Percentiles rank a stretch among this genome's conserved stretches.
phyloP scores from a whole-genome alignment of 1,140 invertebrate species.

The Drosophila ambigua region DNA sequence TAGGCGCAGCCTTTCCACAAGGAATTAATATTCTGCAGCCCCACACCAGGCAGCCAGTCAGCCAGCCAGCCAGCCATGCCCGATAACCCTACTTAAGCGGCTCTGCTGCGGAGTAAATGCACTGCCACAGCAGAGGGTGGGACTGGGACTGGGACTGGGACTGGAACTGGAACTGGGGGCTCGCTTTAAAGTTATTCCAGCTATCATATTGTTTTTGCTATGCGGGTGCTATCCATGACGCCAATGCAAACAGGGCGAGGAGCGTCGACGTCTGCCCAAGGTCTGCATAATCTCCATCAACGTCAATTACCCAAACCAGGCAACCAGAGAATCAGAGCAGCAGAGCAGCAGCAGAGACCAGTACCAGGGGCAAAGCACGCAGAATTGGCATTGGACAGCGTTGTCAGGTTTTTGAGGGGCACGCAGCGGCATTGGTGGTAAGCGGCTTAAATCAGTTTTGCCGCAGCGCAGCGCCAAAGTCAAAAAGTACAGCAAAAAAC shows the following conservation, averaged over 20 bases:
- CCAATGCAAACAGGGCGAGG: neutral
- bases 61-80: no score
- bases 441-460: constrained; percentile 77
- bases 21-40: no score
- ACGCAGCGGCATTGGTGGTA: constrained; percentile 16
- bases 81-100: no score
- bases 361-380: constrained; percentile 36
- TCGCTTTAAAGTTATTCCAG: constrained; percentile 8
- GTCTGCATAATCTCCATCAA: constrained; percentile 72
- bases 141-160: no score
- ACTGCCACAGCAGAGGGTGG: no score
- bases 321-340: neutral
- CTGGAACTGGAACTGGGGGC: no score
- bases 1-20: no score
- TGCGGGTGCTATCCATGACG: constrained; percentile 21
- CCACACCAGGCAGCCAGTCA: no score
- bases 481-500: constrained; percentile 40
- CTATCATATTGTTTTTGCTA: constrained; percentile 16
- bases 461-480: constrained; percentile 44
- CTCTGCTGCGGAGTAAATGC: no score
- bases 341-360: no score
- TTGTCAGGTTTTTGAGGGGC: constrained; percentile 13
- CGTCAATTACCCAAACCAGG: constrained; percentile 78
- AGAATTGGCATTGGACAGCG: constrained; percentile 57
- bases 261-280: constrained; percentile 11